Conservation (phyloP, 2,797 vertebrate genomes). For the Mus caroli region DNA sequence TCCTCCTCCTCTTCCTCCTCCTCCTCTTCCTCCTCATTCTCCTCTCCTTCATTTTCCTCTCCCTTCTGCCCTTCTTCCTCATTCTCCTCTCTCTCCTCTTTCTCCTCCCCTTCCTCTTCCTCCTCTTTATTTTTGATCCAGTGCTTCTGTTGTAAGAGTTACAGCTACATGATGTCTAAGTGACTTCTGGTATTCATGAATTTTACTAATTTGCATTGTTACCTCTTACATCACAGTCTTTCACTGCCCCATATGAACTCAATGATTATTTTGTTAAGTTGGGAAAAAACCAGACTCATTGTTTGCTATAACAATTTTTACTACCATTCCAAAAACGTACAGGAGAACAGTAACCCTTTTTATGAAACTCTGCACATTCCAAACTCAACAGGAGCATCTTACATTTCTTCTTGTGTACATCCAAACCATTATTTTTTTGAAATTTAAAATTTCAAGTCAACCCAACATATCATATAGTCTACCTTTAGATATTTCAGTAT, state of each 20-base stretch:
- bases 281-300: background rate
- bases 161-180: background rate
- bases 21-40: too few relatives aligned
- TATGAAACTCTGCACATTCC: background rate
- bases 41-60: background rate
- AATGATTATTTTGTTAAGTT: conserved; percentile 12
- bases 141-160: background rate
- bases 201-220: background rate
- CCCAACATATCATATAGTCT: background rate
- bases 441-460: conserved; percentile 37
- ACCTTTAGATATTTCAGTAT: background rate
- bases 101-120: too few relatives aligned
- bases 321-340: background rate
- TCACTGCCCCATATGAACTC: background rate
- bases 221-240: background rate
- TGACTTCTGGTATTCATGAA: background rate
- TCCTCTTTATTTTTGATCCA: background rate
- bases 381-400: background rate
- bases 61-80: too few relatives aligned
- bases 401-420: background rate
- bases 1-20: background rate
- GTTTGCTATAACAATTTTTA: conserved; percentile 4
- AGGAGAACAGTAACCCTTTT: background rate
- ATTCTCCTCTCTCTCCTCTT: background rate
- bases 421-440: background rate